Percentiles rank a stretch among this genome's conserved stretches.
Conservation (phyloP, 2,888 invertebrate species). For the Lycia hirtaria region DNA sequence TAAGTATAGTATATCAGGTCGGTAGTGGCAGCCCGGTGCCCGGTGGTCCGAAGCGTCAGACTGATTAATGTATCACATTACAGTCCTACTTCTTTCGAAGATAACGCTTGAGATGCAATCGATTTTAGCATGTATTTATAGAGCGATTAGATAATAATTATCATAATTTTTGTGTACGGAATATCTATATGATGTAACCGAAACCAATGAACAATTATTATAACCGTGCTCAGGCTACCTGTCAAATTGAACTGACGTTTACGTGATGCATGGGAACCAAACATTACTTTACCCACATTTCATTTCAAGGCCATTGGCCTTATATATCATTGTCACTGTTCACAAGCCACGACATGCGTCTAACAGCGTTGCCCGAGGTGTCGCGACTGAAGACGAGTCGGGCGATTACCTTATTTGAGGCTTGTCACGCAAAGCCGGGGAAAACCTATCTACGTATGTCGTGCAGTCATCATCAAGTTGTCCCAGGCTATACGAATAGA, state of each 20-base stretch:
- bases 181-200: background rate
- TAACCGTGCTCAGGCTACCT: slow-evolving; percentile 15
- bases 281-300: no score
- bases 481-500: no score
- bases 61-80: slow-evolving; percentile 24
- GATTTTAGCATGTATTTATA: background rate
- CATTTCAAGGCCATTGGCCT: no score
- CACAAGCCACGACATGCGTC: background rate
- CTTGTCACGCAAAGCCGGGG: no score
- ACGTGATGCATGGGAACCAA: no score
- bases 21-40: background rate
- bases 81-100: slow-evolving; percentile 2
- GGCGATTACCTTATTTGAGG: no score
- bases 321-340: no score
- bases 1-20: slow-evolving; percentile 3
- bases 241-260: slow-evolving; percentile 9
- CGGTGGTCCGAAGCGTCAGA: slow-evolving; percentile 27
- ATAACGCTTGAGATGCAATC: background rate
- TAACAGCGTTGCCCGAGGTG: background rate
- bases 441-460: no score
- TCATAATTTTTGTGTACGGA: no score
- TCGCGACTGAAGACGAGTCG: no score
- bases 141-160: no score
- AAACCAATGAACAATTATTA: slow-evolving; percentile 14
- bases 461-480: no score